A percentile compares a stretch with the other conserved stretches of the same genome.
These are phyloP conservation scores for Coptodon rendalli DNA, from an alignment of 2,113 vertebrate genomes.

Conservation along the genomic window DNA sequence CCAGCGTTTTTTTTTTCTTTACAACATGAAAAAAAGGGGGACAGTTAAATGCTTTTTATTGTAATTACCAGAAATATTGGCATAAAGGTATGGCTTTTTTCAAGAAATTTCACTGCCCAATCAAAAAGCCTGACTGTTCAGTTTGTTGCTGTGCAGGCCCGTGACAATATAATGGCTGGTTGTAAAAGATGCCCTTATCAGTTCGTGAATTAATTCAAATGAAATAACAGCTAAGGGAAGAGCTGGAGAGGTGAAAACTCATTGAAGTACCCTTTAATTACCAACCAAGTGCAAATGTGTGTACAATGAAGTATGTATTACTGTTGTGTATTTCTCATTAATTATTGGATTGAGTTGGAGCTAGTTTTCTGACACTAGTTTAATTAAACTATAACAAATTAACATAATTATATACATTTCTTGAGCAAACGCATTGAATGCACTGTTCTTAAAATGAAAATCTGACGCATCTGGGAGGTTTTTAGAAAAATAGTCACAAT, in stretches of 20 bases:
- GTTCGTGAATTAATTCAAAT: not conserved
- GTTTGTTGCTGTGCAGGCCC: not conserved
- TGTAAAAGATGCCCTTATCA: not conserved
- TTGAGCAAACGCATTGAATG: accelerated
- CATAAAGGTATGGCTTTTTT: not conserved
- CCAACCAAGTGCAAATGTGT: not conserved
- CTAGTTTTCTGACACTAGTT: not conserved
- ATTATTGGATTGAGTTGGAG: not conserved
- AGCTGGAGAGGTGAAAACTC: not conserved
- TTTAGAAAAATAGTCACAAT: not conserved
- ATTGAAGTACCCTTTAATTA: not conserved
- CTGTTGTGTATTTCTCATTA: not conserved
- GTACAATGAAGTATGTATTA: not conserved
- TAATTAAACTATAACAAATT: not conserved
- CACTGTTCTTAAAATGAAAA: not conserved
- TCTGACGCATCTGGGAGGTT: not conserved
- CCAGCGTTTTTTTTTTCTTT: accelerated
- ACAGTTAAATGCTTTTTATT: not conserved
- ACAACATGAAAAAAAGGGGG: not conserved
- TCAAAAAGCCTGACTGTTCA: not conserved
- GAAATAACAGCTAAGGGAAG: not conserved
- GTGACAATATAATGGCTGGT: not conserved
- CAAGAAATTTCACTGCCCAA: not conserved
- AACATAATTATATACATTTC: not conserved
- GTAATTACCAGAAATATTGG: not conserved